These are phyloP conservation scores for Amitus sp. DNA, from an alignment of 2,888 invertebrate genomes.

Conservation along the genomic window DNA sequence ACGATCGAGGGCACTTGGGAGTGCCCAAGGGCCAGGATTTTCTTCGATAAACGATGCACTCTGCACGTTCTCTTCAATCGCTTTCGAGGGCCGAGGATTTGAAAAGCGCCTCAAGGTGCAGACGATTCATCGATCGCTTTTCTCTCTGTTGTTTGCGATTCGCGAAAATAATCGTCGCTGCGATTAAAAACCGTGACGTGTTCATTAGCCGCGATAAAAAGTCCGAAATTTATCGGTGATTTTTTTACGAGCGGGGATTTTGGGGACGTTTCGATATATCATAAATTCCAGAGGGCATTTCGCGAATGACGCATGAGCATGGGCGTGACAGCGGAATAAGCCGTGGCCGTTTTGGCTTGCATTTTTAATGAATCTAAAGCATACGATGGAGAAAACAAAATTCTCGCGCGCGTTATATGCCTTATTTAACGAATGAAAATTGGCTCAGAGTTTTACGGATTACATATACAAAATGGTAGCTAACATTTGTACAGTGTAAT, in stretches of 20 bases:
- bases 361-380: no score
- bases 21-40: conserved; percentile 23
- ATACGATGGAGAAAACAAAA: no score
- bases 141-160: conserved; percentile 9
- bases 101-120: conserved; percentile 30
- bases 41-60: conserved; percentile 32
- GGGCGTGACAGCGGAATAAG: no score
- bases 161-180: background rate
- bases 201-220: background rate
- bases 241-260: conserved; percentile 5
- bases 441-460: no score
- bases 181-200: background rate
- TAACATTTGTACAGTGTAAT: no score
- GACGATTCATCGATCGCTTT: conserved; percentile 29
- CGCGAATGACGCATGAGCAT: background rate
- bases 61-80: conserved; percentile 19
- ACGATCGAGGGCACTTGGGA: conserved; percentile 26
- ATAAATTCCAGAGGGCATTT: background rate
- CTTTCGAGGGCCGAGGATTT: conserved; percentile 32
- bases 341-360: no score
- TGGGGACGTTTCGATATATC: conserved; percentile 5
- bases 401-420: no score
- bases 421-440: no score
- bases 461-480: no score
- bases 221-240: background rate